phyloP scores from a whole-genome alignment of 2,113 vertebrate species.

The Chinchilla lanigera region DNA sequence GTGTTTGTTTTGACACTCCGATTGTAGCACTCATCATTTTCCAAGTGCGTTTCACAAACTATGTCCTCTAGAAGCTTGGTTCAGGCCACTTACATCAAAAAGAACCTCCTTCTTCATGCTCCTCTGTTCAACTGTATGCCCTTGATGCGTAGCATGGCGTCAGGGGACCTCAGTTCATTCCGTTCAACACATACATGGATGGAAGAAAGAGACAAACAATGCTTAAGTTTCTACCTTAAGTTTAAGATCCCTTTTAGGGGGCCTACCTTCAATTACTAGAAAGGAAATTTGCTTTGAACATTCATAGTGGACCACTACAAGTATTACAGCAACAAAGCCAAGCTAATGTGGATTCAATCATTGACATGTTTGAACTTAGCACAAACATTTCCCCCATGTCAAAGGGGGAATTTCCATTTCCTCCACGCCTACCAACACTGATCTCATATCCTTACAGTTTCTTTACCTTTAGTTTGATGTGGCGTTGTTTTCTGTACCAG shows the following conservation, averaged over 20 bases:
- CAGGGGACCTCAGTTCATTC: background rate
- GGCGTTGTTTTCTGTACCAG: background rate
- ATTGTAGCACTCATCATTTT: background rate
- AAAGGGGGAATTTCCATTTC: no score
- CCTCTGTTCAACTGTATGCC: background rate
- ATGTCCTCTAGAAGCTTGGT: background rate
- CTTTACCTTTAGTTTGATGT: conserved; percentile 44
- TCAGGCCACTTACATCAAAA: background rate
- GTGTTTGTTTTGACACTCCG: background rate
- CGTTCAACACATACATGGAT: conserved; percentile 23
- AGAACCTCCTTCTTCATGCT: background rate
- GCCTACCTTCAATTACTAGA: conserved; percentile 56
- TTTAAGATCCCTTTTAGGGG: conserved; percentile 32
- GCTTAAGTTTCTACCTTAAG: background rate
- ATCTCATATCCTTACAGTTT: conserved; percentile 59
- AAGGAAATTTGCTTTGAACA: conserved; percentile 69
- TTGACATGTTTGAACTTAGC: conserved; percentile 53
- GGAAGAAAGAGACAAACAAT: conserved; percentile 18
- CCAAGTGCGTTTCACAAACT: background rate
- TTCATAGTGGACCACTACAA: conserved; percentile 51
- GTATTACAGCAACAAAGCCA: conserved; percentile 66
- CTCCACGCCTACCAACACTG: conserved; percentile 65
- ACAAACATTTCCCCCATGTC: conserved; percentile 23
- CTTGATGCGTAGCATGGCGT: background rate
- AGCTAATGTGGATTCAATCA: conserved; percentile 39